Evolutionary conservation across 2,113 vertebrate genomes (phyloP).

Genomic region (Suncus etruscus): DNA sequence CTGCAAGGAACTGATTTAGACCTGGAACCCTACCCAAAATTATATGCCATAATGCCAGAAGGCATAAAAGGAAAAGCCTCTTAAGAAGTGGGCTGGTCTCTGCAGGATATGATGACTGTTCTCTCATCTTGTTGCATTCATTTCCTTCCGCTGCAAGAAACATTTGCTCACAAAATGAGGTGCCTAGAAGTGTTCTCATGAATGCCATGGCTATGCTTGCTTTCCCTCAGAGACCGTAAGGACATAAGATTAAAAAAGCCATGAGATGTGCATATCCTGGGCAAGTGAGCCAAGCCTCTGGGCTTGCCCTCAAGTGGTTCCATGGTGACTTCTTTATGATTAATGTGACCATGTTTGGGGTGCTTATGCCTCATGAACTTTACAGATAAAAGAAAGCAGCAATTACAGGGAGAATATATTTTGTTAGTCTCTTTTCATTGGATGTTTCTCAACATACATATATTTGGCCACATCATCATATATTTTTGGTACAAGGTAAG

Average conservation of each 20-base stretch:
- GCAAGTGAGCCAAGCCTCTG: not conserved
- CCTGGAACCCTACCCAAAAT: too few species aligned
- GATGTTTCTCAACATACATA: not conserved
- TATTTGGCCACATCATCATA: constrained; percentile 15
- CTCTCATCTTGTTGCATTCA: not conserved
- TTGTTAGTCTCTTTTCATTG: constrained; percentile 6
- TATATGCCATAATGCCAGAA: too few species aligned
- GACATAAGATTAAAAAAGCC: constrained; percentile 60
- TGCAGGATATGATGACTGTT: too few species aligned
- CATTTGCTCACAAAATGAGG: constrained; percentile 24
- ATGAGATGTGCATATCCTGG: constrained; percentile 81
- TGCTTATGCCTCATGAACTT: accelerated
- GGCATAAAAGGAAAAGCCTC: too few species aligned
- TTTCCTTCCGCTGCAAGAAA: not conserved
- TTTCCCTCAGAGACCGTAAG: too few species aligned
- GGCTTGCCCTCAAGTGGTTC: not conserved
- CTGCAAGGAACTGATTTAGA: too few species aligned
- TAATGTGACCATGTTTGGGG: not conserved
- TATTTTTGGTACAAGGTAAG: not conserved
- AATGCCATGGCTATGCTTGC: constrained; percentile 41
- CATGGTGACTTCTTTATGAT: constrained; percentile 17
- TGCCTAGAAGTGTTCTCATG: constrained; percentile 15
- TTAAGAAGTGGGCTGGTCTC: too few species aligned
- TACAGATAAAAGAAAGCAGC: not conserved
- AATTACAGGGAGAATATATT: not conserved